Conservation (phyloP, 2,888 invertebrate genomes). For the Stomorhina lunata region DNA sequence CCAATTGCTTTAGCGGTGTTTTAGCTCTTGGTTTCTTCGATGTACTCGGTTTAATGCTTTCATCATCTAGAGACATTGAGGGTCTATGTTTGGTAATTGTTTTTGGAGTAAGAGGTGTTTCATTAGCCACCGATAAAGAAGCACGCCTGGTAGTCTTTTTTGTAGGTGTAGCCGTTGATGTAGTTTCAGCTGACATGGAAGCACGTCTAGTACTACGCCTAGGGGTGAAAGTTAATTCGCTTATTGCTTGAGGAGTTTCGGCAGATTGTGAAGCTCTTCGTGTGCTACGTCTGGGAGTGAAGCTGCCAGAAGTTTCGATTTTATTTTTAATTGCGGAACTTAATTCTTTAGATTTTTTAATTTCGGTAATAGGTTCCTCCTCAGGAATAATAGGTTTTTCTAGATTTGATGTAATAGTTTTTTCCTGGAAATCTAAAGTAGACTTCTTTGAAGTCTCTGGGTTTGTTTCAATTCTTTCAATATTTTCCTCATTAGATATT, state of each 20-base stretch:
- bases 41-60: slow-evolving; percentile 4
- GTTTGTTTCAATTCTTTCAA: background rate
- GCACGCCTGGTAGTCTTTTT: slow-evolving; percentile 34
- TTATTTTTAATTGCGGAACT: background rate
- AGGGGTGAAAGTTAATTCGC: slow-evolving; percentile 54
- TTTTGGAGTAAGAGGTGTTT: slow-evolving; percentile 62
- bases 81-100: slow-evolving; percentile 50
- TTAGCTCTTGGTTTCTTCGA: slow-evolving; percentile 27
- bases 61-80: slow-evolving; percentile 62
- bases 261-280: slow-evolving; percentile 50
- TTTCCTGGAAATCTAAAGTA: background rate
- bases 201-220: slow-evolving; percentile 66
- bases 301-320: background rate
- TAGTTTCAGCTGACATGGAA: slow-evolving; percentile 59
- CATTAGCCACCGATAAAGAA: slow-evolving; percentile 42
- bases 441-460: too few relatives aligned
- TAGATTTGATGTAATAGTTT: background rate
- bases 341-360: background rate
- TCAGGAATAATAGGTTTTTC: background rate
- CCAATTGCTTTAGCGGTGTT: slow-evolving; percentile 6
- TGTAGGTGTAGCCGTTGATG: slow-evolving; percentile 22
- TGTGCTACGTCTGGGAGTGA: slow-evolving; percentile 33
- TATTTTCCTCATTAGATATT: background rate
- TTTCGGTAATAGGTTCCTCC: background rate
- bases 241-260: background rate